phyloP scores from a whole-genome alignment of 2,113 vertebrate genomes.

The Neolamprologus sp. region DNA sequence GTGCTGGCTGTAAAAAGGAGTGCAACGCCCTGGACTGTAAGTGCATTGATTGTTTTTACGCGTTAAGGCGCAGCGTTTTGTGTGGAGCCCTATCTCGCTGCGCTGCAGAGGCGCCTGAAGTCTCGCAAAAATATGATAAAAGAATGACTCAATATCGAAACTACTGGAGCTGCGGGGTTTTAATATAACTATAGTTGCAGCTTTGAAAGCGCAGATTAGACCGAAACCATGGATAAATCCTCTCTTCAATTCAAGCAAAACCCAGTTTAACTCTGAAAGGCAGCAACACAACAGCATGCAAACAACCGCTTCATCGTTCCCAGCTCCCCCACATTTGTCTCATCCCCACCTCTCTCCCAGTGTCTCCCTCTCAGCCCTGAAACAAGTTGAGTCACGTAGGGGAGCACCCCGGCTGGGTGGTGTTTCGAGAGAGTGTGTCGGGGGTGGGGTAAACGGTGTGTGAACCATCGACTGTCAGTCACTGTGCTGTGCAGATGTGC shows the following conservation, averaged over 20 bases:
- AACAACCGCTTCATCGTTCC: not conserved
- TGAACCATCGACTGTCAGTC: conserved; percentile 24
- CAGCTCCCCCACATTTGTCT: not conserved
- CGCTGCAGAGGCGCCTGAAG: conserved; percentile 43
- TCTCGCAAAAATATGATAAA: conserved; percentile 15
- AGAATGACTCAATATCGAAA: conserved; percentile 19
- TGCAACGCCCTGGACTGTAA: conserved; percentile 47
- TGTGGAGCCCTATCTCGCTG: conserved; percentile 17
- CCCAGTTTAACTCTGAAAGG: not conserved
- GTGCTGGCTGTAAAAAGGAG: not conserved
- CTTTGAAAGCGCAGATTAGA: not conserved
- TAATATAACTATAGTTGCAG: not conserved
- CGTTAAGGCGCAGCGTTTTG: conserved; percentile 51
- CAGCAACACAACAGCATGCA: not conserved
- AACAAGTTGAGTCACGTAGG: conserved; percentile 46
- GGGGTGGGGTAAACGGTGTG: not conserved
- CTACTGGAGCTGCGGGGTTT: not conserved
- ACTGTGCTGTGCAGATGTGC: conserved; percentile 49
- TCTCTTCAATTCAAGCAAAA: not conserved
- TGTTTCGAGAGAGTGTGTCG: not conserved
- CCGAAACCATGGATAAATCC: not conserved
- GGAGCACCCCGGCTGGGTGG: conserved; percentile 28
- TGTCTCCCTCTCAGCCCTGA: conserved; percentile 8
- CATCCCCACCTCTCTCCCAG: not conserved
- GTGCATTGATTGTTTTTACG: conserved; percentile 47